Evolutionary conservation across 2,797 vertebrate species (phyloP), one percentile per base, ranked within the genome.

Genomic region (Pangasius sanitwongsei): DNA sequence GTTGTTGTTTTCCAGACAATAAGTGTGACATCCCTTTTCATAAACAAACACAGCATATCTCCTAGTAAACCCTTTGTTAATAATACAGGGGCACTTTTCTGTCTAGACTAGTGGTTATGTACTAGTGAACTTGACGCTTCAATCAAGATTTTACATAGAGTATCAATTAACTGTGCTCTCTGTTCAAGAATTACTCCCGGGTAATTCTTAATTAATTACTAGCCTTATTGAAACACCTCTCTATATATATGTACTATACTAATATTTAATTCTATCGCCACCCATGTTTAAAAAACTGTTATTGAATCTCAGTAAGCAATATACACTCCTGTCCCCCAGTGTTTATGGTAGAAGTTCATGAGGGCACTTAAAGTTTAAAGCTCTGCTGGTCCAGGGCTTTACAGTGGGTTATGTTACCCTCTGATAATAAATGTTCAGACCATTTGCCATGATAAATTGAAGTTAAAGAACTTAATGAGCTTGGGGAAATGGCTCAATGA

Each of bases 11-110:
- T 15, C 63, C 37, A 63, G 63, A 86, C 78, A 85, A 57, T 59
- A 59, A 74, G 70, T 83, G 78, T 87, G 89, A 88, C 87, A 86
- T 91, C 78, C 69, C 69, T 81, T 90, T 78, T 72, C 53, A 91
- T 87, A 90, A 92, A 92, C 89, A 92, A 92, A 87, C 89, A 89
- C 18, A n/a, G n/a, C 84, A 89, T 90, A 92, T 89, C 70, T 86
- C 78, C 78, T 84, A 59, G 81, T 91, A 91, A 90, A 89, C 86
- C 83, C 2, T 87, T n/a, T 25, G 50, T 86, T 69, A 88, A 86
- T 78, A 89, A 59, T 85, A 89, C 87, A 86, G 67, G 65, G 83
- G 86, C 86, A 89, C 37, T 80, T 80, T 80, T 80, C 48, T 20
- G 6, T 77, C 44, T 77, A n/a, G 12, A 28, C 13, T 50, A 77